These are phyloP conservation scores for Trachelus iudaicus DNA, from an alignment of 2,888 invertebrate species.

Conservation along the genomic window DNA sequence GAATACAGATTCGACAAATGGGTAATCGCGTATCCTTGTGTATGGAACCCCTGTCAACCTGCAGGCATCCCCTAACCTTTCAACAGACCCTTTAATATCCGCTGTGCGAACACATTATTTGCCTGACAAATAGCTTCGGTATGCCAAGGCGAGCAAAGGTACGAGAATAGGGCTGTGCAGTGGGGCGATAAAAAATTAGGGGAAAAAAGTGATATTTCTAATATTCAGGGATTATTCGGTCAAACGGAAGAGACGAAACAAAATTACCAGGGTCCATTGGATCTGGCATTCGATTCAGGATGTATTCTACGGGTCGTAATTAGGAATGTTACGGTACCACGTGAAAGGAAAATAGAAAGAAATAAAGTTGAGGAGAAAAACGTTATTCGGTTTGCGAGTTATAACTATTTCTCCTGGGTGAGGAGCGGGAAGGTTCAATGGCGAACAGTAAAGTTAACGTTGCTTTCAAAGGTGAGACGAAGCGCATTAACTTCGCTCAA, in stretches of 20 bases:
- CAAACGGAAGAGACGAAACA: neutral
- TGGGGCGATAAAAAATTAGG: neutral
- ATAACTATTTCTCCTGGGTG: constrained; percentile 7
- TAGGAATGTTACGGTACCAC: neutral
- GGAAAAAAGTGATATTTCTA: neutral
- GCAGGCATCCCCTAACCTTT: neutral
- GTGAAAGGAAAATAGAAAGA: neutral
- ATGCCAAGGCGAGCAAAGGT: neutral
- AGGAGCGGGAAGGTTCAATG: constrained; percentile 6
- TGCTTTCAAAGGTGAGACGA: constrained; percentile 27
- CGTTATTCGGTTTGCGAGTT: constrained; percentile 5
- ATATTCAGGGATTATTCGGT: neutral
- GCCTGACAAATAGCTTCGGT: neutral
- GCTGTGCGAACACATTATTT: neutral
- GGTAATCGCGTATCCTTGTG: neutral
- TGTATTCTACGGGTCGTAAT: neutral
- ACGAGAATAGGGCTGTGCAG: neutral
- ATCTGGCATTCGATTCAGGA: neutral
- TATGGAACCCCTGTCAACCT: neutral
- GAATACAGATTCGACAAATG: neutral
- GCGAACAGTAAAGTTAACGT: constrained; percentile 29
- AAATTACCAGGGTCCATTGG: neutral
- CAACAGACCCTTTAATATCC: neutral
- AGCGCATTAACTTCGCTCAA: constrained; percentile 28
- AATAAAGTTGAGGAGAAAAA: neutral